Evolutionary conservation across 2,797 vertebrate genomes (phyloP).

Genomic region (Leptodactylus fallax): DNA sequence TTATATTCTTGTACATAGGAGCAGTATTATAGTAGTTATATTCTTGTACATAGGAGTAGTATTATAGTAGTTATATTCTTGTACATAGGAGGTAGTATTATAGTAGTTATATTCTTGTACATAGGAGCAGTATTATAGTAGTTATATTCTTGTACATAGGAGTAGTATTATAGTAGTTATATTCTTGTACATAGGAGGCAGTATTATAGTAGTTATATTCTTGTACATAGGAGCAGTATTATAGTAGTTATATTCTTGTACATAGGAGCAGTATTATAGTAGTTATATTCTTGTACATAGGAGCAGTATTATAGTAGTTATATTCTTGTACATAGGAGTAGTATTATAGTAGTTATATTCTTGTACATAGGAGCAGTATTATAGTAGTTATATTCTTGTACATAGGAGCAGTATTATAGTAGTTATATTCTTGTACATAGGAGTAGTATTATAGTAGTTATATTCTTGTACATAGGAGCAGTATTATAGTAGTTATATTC

Average conservation of each 20-base stretch:
- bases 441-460: not conserved
- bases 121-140: not conserved
- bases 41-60: not conserved
- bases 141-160: not conserved
- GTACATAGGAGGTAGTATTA: not conserved
- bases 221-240: not conserved
- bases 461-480: not conserved
- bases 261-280: not conserved
- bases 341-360: not conserved
- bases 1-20: not conserved
- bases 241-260: not conserved
- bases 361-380: not conserved
- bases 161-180: too few species aligned
- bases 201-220: slow-evolving; percentile 19
- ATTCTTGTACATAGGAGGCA: too few species aligned
- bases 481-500: slow-evolving; percentile 5
- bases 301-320: not conserved
- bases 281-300: not conserved
- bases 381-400: not conserved
- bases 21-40: slow-evolving; percentile 6
- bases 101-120: slow-evolving; percentile 2
- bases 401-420: slow-evolving; percentile 1
- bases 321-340: not conserved
- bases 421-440: slow-evolving; percentile 2
- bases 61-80: slow-evolving; percentile 2